Evolutionary conservation across 2,113 vertebrate genomes (phyloP), one percentile per base, ranked within the genome.

Genomic region (Phasianus colchicus): DNA sequence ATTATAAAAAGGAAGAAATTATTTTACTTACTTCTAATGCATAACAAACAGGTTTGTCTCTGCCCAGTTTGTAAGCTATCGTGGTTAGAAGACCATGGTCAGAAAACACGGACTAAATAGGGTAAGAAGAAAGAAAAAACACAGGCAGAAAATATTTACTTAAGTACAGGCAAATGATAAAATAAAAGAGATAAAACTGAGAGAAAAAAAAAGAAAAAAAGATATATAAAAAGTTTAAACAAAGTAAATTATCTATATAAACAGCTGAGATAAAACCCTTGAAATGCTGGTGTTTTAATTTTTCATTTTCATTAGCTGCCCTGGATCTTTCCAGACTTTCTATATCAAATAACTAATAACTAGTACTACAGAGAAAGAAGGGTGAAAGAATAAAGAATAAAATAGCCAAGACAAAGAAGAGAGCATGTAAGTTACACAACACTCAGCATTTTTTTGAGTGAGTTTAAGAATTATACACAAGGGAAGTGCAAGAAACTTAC

Each of bases 41-140:
- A 25, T 99, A 99, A 94, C 78, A 98, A 58, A 93, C 98, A 6
- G 99, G 98, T 75, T 98, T 96, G 32, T 99, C 88, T 95, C 91
- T 98, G 70, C 99, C 99, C 92, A 99, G 91, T 93, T 99, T 98
- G 97, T 99, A 99, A 69, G 98, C 99, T 13, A 99, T 96, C 2
- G 99, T 99, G 72, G 99, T 99, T 88, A 99, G 93, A 84, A 99
- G 99, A 66, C 99, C 99, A 34, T 99, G 98, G 10, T 99, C 98
- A 12, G 99, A 99, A 96, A 99, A 98, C 21, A 99, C 97, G 25
- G 98, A 96, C 98, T 99, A 91, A 21, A 76, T 54, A 47, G 27
- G 50, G 24, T 83, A 89, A 88, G 9, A 2, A 16, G 9, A 95
- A 88, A 67, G 27, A 90, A 95, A 89, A 78, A 89, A 43, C 4